A percentile compares a stretch with the other conserved stretches of the same genome.
Evolutionary conservation across 2,888 invertebrate genomes (phyloP).

Genomic region (Synergus japonicus): DNA sequence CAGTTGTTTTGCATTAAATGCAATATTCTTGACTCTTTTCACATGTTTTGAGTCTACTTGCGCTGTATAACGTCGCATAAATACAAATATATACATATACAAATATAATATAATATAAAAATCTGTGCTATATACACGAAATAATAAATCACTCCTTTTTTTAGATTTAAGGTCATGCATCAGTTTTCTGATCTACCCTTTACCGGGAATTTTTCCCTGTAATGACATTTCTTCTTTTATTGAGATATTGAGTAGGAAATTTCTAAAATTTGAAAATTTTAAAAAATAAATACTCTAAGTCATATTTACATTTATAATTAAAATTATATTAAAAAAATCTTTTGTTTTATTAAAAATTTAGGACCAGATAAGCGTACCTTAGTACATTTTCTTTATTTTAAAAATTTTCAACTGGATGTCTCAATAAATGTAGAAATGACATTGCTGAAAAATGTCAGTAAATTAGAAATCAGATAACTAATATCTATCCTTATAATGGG

Average conservation of each 20-base stretch:
- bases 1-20: constrained; percentile 23
- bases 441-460: neutral
- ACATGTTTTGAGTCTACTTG: neutral
- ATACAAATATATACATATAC: constrained; percentile 27
- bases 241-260: too few species aligned
- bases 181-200: neutral
- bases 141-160: constrained; percentile 20
- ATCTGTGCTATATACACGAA: constrained; percentile 35
- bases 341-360: neutral
- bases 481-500: neutral
- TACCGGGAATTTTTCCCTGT: too few species aligned
- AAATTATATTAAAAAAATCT: neutral
- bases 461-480: too few species aligned
- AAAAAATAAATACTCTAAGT: neutral
- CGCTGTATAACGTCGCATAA: neutral
- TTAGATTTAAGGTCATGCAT: neutral
- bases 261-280: too few species aligned
- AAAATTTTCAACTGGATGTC: too few species aligned
- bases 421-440: neutral
- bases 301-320: neutral
- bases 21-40: neutral
- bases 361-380: too few species aligned
- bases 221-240: too few species aligned
- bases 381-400: neutral
- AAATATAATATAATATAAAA: constrained; percentile 38